A percentile compares a stretch with the other conserved stretches of the same genome.
These are phyloP conservation scores for Chaetorhynchus papuensis DNA, from an alignment of 2,113 vertebrate genomes.

Conservation along the genomic window DNA sequence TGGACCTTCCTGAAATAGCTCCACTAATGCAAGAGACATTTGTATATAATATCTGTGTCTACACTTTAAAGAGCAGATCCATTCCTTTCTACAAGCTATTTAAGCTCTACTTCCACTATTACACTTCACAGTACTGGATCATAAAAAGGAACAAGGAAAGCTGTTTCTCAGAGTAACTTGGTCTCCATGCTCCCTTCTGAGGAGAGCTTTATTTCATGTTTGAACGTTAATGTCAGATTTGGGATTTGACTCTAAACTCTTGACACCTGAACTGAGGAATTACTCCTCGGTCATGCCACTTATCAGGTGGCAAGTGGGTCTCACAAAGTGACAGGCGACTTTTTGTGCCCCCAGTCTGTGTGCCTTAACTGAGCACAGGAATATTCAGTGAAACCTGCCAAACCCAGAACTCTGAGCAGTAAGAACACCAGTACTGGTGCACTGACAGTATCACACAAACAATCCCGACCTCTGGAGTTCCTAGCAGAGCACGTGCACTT, in stretches of 20 bases:
- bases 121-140: neutral
- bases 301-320: neutral
- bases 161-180: neutral
- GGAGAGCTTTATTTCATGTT: fast-evolving
- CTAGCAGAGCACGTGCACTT: neutral
- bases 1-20: neutral
- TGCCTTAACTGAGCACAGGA: neutral
- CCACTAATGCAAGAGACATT: neutral
- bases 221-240: neutral
- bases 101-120: neutral
- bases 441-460: neutral
- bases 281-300: neutral
- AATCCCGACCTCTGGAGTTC: neutral
- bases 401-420: neutral
- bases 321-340: neutral
- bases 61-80: neutral
- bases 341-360: neutral
- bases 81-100: neutral
- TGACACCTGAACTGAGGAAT: neutral
- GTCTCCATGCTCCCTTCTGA: neutral
- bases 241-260: neutral
- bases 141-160: neutral
- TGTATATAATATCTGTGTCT: neutral
- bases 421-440: neutral
- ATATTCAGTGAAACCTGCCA: neutral